These are phyloP conservation scores for Paragorgia papillata DNA, from an alignment of 92 coral and sea anemone species.

Conservation along the genomic window DNA sequence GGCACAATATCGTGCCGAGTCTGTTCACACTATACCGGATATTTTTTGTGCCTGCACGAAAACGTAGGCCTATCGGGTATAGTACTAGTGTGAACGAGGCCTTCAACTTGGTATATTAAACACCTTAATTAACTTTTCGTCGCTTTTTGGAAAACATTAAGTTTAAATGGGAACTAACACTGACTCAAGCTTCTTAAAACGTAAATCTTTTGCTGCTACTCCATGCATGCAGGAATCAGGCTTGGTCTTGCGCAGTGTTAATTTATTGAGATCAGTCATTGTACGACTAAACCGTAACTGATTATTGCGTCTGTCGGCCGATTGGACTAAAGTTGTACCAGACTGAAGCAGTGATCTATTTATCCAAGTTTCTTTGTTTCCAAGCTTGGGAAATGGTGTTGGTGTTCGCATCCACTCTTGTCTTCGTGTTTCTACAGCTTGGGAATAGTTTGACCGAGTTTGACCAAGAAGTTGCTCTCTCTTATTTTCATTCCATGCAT, in stretches of 20 bases:
- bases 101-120: too few species aligned
- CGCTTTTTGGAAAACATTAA: too few species aligned
- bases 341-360: not conserved
- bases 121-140: too few species aligned
- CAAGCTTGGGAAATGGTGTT: not conserved
- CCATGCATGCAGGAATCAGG: not conserved
- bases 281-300: not conserved
- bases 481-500: not conserved
- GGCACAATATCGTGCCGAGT: too few species aligned
- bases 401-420: conserved; percentile 9
- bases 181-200: conserved; percentile 41
- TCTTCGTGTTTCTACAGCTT: not conserved
- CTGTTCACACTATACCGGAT: too few species aligned
- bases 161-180: conserved; percentile 15
- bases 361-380: not conserved
- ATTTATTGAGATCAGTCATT: not conserved
- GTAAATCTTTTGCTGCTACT: conserved; percentile 30
- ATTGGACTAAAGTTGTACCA: too few species aligned
- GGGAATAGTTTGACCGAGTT: not conserved
- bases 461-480: not conserved
- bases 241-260: not conserved
- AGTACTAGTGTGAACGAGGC: too few species aligned
- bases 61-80: too few species aligned
- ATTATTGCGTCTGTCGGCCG: not conserved
- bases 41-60: too few species aligned